Base-by-base conservation (phyloP, 2,113 vertebrate genomes). In the Cnemophilus loriae region DNA sequence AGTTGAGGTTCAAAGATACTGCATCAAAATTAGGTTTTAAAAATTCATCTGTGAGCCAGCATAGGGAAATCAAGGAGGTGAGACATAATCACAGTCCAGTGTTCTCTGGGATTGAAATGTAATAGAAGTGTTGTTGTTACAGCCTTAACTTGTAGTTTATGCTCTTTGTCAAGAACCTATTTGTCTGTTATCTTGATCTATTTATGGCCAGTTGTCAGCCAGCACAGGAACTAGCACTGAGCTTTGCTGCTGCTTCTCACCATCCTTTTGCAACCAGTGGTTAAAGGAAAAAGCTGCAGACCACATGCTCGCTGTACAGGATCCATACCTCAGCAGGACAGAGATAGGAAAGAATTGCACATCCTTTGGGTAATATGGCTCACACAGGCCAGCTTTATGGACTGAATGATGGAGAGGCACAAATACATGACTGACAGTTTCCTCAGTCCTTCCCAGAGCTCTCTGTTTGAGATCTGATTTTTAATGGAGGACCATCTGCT, bases 401-500 rank as follows among this genome's bases (percentile, higher is more conserved):
- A 30, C 16, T 49, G 61, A 64, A 41, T 73, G 77, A 61, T 73
- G 81, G 21, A 20, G 46, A 69, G 37, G 13, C 27, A 71, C 61
- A 93, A 76, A 55, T 50, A 57, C 2, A 2, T 53, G 53, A 60
- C 52, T 60, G 89, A 65, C 65, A 57, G 70, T 22, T 91, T 50
- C 65, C 71, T 79, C 57, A 33, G 68, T 56, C 37, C 77, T 76
- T 94, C 73, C 63, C 55, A 71, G 87, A 84, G 67, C 84, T 89
- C 56, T 87, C 52, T 0, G 4, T 55, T 59, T 76, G 81, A 87
- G 78, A 61, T 69, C 69, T 71, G 61, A 35, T 87, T 94, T 89
- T 90, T 87, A 89, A 85, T 83, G 67, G 89, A 79, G 55, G 17
- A 60, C 87, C 87, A 94, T 95, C 95, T 95, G 87, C 78, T 95